Percentiles rank a stretch among this genome's conserved stretches.
Conservation (phyloP, 1,140 invertebrate species). For the Dendrolimus kikuchii region DNA sequence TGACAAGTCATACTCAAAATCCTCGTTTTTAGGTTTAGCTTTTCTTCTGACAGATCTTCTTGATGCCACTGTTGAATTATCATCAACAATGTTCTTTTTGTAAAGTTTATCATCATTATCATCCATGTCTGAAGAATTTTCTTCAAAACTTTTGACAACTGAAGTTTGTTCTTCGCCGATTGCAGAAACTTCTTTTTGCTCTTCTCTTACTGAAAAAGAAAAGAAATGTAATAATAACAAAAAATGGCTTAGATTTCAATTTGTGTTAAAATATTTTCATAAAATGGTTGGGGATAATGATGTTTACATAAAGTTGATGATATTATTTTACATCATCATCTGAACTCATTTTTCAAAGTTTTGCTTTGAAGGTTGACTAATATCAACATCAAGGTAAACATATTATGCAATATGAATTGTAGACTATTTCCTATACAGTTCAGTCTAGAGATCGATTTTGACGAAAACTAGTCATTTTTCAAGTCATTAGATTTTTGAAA, state of each 20-base stretch:
- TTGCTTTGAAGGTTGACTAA: too few species aligned
- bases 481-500: too few species aligned
- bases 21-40: constrained; percentile 76
- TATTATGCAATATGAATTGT: too few species aligned
- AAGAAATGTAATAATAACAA: constrained; percentile 2
- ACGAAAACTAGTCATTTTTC: too few species aligned
- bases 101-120: constrained; percentile 43
- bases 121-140: constrained; percentile 65
- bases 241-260: background rate
- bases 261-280: background rate
- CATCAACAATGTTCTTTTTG: constrained; percentile 25
- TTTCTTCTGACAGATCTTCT: constrained; percentile 76
- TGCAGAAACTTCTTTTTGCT: constrained; percentile 6
- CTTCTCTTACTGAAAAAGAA: constrained; percentile 36
- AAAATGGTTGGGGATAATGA: background rate
- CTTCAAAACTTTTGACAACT: constrained; percentile 47
- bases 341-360: too few species aligned
- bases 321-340: too few species aligned
- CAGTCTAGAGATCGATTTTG: too few species aligned
- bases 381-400: too few species aligned
- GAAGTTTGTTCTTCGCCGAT: constrained; percentile 20
- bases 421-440: too few species aligned
- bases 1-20: constrained; percentile 80
- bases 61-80: constrained; percentile 31
- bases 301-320: too few species aligned